Conservation (phyloP, 2,888 invertebrate species). For the Horisme vitalbata region DNA sequence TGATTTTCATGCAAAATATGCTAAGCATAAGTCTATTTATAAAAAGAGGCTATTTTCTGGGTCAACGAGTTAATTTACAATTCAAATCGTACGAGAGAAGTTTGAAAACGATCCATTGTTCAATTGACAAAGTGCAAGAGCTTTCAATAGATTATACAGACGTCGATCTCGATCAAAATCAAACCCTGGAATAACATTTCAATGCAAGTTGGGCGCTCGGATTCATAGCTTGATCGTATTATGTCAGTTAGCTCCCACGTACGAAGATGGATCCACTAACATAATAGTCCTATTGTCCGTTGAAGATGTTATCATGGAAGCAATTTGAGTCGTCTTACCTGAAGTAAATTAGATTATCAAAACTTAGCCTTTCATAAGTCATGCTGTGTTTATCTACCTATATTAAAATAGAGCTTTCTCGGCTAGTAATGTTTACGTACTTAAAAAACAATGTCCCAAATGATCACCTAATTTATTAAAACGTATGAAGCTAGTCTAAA, state of each 20-base stretch:
- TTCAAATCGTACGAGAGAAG: conserved; percentile 26
- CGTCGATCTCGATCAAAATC: conserved; percentile 53
- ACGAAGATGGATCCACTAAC: conserved; percentile 58
- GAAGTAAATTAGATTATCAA: conserved; percentile 52
- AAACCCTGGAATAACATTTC: conserved; percentile 60
- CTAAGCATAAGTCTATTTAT: background rate
- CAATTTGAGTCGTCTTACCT: conserved; percentile 49
- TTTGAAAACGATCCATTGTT: conserved; percentile 39
- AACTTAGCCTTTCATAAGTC: too few relatives aligned
- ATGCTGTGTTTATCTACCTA: too few relatives aligned
- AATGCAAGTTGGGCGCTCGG: conserved; percentile 53
- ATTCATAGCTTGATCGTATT: conserved; percentile 56
- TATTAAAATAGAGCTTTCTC: too few relatives aligned
- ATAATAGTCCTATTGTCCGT: conserved; percentile 67
- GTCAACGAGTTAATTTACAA: conserved; percentile 5
- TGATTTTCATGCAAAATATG: conserved; percentile 8
- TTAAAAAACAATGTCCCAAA: background rate
- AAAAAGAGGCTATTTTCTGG: background rate
- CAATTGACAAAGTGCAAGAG: conserved; percentile 49
- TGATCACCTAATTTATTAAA: conserved; percentile 16
- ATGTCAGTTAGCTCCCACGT: conserved; percentile 50
- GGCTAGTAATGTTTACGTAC: too few relatives aligned
- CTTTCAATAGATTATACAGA: conserved; percentile 49
- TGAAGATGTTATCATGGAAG: conserved; percentile 61
- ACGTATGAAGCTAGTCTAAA: conserved; percentile 49